Percentiles rank a stretch among this genome's conserved stretches.
These are phyloP conservation scores for Lophura nycthemera DNA, from an alignment of 2,113 vertebrate genomes.

Conservation along the genomic window DNA sequence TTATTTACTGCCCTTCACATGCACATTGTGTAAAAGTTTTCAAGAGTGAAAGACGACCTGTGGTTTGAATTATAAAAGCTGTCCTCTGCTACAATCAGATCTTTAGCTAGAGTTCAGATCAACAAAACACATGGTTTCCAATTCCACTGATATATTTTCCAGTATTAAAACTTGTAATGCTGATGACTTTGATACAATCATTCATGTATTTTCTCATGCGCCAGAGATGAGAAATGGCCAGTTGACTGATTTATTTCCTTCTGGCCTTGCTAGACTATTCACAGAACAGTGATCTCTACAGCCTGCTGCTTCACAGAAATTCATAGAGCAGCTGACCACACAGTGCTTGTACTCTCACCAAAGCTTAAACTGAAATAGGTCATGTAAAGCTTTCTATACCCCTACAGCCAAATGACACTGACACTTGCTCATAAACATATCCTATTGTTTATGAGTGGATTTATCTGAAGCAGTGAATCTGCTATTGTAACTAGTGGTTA, in stretches of 20 bases:
- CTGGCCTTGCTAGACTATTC: background rate
- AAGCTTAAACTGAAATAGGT: background rate
- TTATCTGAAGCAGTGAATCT: background rate
- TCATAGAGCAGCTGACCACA: background rate
- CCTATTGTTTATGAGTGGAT: background rate
- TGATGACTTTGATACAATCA: background rate
- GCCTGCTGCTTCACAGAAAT: background rate
- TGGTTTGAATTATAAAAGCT: background rate
- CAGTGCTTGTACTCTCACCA: background rate
- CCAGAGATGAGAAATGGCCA: conserved; percentile 6
- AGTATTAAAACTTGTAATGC: background rate
- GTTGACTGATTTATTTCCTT: background rate
- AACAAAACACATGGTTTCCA: background rate
- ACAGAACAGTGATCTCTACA: background rate
- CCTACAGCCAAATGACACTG: background rate
- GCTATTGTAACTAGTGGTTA: background rate
- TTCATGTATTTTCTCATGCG: background rate
- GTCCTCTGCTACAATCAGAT: background rate
- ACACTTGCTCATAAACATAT: background rate
- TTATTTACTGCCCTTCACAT: background rate
- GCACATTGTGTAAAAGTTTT: background rate
- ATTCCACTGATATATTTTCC: background rate
- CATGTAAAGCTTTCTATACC: background rate
- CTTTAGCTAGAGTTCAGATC: background rate
- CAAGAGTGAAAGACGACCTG: background rate